Evolutionary conservation across 2,797 vertebrate genomes (phyloP).

Genomic region (Geotria australis): DNA sequence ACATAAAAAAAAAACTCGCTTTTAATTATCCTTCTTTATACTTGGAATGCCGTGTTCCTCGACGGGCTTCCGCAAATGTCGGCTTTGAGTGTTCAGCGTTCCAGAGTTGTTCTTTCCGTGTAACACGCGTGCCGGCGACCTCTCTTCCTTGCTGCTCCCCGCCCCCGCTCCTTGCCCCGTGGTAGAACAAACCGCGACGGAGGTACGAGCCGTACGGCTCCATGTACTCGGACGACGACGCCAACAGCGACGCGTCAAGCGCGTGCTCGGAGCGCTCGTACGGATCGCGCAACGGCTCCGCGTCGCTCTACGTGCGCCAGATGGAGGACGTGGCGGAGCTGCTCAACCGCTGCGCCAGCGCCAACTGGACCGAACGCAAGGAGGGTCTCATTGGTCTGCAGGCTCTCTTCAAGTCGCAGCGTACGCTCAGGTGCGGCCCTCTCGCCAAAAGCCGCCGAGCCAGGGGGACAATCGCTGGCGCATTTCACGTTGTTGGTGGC

Average conservation of each 20-base stretch:
- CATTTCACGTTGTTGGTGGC: too few species aligned
- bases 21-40: too few species aligned
- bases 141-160: background rate
- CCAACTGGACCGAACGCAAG: constrained; percentile 90
- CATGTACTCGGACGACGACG: constrained; percentile 84
- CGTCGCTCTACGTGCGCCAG: constrained; percentile 80
- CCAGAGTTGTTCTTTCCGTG: background rate
- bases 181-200: constrained; percentile 61
- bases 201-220: constrained; percentile 47
- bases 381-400: constrained; percentile 73
- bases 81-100: background rate
- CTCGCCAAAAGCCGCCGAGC: too few species aligned
- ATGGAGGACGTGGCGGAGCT: constrained; percentile 88
- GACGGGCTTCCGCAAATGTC: background rate
- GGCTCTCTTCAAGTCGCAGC: constrained; percentile 57
- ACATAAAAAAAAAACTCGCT: too few species aligned
- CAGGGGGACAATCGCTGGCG: background rate
- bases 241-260: constrained; percentile 82
- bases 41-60: too few species aligned
- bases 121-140: background rate
- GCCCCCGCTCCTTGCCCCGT: background rate
- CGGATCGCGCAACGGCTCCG: constrained; percentile 71
- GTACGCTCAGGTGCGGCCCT: constrained; percentile 39
- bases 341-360: constrained; percentile 69
- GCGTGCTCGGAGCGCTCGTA: constrained; percentile 79